phyloP scores from a whole-genome alignment of 1,140 invertebrate species.

The Pomacea maculata region DNA sequence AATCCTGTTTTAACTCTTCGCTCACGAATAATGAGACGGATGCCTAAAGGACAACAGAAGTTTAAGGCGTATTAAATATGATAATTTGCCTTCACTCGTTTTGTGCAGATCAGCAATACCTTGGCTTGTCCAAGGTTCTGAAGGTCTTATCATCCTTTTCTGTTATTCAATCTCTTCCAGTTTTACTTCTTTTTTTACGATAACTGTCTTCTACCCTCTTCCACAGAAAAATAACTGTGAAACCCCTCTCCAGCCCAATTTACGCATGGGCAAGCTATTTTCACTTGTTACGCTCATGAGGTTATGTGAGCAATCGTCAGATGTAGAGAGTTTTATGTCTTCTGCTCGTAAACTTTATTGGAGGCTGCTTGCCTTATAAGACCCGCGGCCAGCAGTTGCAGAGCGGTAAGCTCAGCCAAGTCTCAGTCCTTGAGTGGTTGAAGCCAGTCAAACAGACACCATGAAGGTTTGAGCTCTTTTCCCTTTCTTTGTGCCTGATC shows the following conservation, averaged over 20 bases:
- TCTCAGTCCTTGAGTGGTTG: not conserved
- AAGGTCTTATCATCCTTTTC: not conserved
- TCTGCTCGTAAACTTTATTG: conserved; percentile 21
- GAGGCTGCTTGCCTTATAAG: conserved; percentile 9
- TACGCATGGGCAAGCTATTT: no score
- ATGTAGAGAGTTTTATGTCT: conserved; percentile 15
- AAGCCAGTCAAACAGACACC: conserved; percentile 7
- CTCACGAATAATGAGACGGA: conserved; percentile 3
- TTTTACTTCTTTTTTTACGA: no score
- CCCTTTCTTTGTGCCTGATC: not conserved
- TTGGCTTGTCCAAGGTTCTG: no score
- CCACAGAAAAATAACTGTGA: not conserved
- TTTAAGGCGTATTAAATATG: conserved; percentile 14
- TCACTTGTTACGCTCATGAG: not conserved
- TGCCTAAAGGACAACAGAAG: not conserved
- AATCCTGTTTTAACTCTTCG: not conserved
- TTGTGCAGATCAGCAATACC: not conserved
- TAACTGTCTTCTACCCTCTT: not conserved
- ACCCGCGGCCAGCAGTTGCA: not conserved
- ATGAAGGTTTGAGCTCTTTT: conserved; percentile 10
- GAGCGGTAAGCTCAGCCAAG: conserved; percentile 2
- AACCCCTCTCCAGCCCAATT: no score
- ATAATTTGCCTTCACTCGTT: conserved; percentile 3
- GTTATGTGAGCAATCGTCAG: conserved; percentile 3
- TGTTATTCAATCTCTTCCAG: not conserved